phyloP scores from a whole-genome alignment of 64 coral and sea anemone species.

The Dendrophyllia cribrosa region DNA sequence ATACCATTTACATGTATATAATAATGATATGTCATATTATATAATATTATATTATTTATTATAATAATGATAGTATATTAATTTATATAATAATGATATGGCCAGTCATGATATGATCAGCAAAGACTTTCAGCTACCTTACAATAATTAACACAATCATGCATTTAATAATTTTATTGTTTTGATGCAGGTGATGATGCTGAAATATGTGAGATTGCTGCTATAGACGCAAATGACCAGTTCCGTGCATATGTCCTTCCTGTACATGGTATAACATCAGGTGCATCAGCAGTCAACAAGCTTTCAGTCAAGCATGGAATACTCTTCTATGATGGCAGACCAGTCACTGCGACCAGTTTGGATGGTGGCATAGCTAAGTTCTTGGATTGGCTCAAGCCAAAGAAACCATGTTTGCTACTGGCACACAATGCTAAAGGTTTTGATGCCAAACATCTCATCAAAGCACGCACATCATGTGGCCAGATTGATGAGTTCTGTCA shows the following conservation, averaged over 20 bases:
- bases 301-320: neutral
- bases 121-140: neutral
- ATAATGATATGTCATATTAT: too few relatives aligned
- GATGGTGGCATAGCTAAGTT: neutral
- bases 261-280: conserved; percentile 2
- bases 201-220: conserved; percentile 19
- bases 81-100: neutral
- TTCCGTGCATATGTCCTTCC: conserved; percentile 33
- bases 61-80: neutral
- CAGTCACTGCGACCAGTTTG: neutral
- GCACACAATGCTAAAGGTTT: conserved; percentile 43
- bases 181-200: conserved; percentile 33
- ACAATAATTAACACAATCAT: too few relatives aligned
- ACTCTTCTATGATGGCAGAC: neutral
- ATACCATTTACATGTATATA: conserved; percentile 38
- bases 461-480: neutral
- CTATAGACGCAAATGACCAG: neutral
- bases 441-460: conserved; percentile 34
- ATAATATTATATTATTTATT: too few relatives aligned
- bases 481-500: neutral
- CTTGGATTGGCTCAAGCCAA: conserved; percentile 7
- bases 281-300: conserved; percentile 12
- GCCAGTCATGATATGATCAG: neutral
- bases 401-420: neutral
- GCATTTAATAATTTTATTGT: too few relatives aligned